Evolutionary conservation across 2,797 vertebrate species (phyloP).

Genomic region (Carduelis carduelis): DNA sequence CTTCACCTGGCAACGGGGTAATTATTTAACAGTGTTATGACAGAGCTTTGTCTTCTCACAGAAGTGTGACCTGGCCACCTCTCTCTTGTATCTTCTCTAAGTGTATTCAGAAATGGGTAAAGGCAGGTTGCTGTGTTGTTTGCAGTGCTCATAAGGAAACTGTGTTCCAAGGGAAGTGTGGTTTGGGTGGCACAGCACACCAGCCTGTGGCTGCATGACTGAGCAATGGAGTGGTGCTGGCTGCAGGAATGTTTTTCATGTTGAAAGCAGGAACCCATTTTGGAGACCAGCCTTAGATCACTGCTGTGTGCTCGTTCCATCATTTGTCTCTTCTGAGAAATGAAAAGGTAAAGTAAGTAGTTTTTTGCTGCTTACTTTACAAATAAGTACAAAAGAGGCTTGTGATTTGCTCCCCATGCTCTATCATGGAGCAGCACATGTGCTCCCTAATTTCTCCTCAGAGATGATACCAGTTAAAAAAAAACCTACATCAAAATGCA

Average conservation of each 20-base stretch:
- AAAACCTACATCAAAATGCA: accelerated
- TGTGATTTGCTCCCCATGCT: background rate
- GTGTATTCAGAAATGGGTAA: background rate
- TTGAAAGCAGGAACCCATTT: background rate
- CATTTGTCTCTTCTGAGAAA: background rate
- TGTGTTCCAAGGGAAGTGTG: background rate
- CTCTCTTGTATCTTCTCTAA: background rate
- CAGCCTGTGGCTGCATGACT: background rate
- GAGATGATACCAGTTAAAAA: background rate
- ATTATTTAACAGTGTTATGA: background rate
- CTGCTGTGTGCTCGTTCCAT: background rate
- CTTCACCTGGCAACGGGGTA: background rate
- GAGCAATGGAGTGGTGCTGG: background rate
- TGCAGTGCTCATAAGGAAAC: background rate
- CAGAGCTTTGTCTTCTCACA: background rate
- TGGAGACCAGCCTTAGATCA: background rate
- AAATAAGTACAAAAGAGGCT: background rate
- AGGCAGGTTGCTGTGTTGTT: background rate
- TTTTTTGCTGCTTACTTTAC: background rate
- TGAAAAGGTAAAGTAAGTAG: background rate
- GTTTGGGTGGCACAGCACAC: background rate
- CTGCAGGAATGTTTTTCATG: background rate
- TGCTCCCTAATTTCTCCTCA: background rate
- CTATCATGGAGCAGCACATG: background rate
- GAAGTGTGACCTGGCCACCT: background rate